phyloP scores from a whole-genome alignment of 2,113 vertebrate genomes.

The Channa maculata region DNA sequence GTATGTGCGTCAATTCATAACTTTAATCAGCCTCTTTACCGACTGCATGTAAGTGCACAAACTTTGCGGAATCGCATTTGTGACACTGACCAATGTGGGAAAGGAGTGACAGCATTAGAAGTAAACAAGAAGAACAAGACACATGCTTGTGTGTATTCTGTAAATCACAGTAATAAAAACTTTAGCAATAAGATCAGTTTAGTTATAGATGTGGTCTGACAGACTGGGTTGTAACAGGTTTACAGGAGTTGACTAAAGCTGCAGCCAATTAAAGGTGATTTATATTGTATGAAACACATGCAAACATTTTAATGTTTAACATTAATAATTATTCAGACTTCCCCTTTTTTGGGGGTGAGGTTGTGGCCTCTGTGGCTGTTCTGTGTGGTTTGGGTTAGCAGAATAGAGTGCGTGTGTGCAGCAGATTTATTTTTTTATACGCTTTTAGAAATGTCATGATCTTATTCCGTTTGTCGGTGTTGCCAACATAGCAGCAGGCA shows the following conservation, averaged over 20 bases:
- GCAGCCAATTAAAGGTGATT: background rate
- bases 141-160: conserved; percentile 30
- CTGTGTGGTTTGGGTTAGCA: conserved; percentile 46
- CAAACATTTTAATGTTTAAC: conserved; percentile 46
- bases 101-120: background rate
- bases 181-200: background rate
- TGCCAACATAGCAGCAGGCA: conserved; percentile 47
- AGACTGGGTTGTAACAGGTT: conserved; percentile 2
- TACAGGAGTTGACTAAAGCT: conserved; percentile 1
- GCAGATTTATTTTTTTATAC: conserved; percentile 59
- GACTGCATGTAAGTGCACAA: background rate
- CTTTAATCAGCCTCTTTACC: background rate
- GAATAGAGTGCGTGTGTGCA: conserved; percentile 25
- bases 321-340: conserved; percentile 40
- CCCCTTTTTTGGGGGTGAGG: background rate
- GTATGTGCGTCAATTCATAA: conserved; percentile 1
- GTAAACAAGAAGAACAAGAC: conserved; percentile 5
- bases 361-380: background rate
- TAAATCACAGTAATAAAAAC: conserved; percentile 33
- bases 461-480: conserved; percentile 36
- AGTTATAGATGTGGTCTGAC: background rate
- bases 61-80: conserved; percentile 7
- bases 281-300: conserved; percentile 5
- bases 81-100: background rate
- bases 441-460: conserved; percentile 56